Percentiles rank a stretch among this genome's conserved stretches.
Evolutionary conservation across 2,888 invertebrate species (phyloP).

Genomic region (Limnephilus lunatus): DNA sequence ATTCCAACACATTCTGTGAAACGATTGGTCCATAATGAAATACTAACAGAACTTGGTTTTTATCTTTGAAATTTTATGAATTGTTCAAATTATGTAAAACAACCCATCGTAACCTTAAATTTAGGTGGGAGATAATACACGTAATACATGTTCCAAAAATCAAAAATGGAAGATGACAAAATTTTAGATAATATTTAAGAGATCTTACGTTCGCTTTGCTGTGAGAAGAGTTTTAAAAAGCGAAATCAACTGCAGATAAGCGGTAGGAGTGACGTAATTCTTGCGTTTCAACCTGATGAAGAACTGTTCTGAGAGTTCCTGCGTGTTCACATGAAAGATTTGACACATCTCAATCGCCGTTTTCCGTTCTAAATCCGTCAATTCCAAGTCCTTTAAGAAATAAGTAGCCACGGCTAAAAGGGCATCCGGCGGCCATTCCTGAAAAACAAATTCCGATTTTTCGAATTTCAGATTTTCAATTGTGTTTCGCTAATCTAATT

Average conservation of each 20-base stretch:
- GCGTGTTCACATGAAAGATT: conserved; percentile 91
- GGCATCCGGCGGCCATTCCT: conserved; percentile 97
- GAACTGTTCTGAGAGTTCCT: conserved; percentile 83
- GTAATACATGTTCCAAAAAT: too few relatives aligned
- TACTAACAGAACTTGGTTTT: too few relatives aligned
- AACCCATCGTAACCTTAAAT: too few relatives aligned
- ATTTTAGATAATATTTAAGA: conserved; percentile 30
- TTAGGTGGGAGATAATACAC: too few relatives aligned
- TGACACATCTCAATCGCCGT: conserved; percentile 94
- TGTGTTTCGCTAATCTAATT: too few relatives aligned
- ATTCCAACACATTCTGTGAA: too few relatives aligned
- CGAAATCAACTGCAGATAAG: conserved; percentile 93
- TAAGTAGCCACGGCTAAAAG: conserved; percentile 90
- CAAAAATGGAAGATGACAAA: background rate
- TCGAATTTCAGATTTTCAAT: too few relatives aligned
- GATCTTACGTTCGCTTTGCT: conserved; percentile 84
- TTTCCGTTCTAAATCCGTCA: conserved; percentile 84
- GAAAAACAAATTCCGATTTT: conserved; percentile 54
- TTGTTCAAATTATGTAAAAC: too few relatives aligned
- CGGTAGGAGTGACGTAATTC: conserved; percentile 95
- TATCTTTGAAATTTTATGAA: too few relatives aligned
- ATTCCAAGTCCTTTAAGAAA: conserved; percentile 88
- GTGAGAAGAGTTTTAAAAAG: conserved; percentile 89
- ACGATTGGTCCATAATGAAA: too few relatives aligned
- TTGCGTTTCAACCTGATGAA: conserved; percentile 82